Evolutionary conservation across 2,113 vertebrate genomes (phyloP).

Genomic region (Morone chrysops): DNA sequence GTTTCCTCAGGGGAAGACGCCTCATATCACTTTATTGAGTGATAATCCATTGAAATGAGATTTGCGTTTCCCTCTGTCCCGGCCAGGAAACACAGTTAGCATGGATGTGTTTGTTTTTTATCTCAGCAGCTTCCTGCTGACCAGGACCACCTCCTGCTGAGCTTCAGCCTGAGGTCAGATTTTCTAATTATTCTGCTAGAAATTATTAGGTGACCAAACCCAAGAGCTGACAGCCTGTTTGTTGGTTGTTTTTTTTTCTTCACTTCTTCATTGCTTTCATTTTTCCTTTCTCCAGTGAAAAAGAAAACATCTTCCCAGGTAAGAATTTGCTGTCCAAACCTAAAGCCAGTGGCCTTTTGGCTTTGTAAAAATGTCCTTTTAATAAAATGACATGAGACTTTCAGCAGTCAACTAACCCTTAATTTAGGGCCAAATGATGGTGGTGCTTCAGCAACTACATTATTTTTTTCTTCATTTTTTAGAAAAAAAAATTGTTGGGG

Average conservation of each 20-base stretch:
- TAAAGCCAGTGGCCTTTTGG: neutral
- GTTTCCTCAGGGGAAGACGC: constrained; percentile 31
- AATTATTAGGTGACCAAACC: neutral
- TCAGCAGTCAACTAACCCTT: neutral
- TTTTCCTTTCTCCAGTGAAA: neutral
- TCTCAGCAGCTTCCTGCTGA: constrained; percentile 50
- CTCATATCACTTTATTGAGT: constrained; percentile 69
- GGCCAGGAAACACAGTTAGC: constrained; percentile 59
- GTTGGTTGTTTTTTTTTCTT: neutral
- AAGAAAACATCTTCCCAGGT: neutral
- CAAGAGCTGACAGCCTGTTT: neutral
- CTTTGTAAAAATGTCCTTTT: neutral
- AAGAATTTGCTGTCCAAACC: neutral
- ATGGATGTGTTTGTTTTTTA: constrained; percentile 58
- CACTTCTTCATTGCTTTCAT: neutral
- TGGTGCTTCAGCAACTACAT: neutral
- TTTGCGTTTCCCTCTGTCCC: constrained; percentile 35
- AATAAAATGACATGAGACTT: neutral
- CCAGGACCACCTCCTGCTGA: constrained; percentile 1
- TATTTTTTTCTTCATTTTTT: neutral
- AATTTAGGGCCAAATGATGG: neutral
- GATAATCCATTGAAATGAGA: constrained; percentile 76
- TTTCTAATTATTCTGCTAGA: constrained; percentile 18
- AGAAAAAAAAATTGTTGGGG: neutral
- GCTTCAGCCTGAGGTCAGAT: constrained; percentile 34